Evolutionary conservation across 2,888 invertebrate species (phyloP).

Genomic region (Poecilobothrus nobilitatus): DNA sequence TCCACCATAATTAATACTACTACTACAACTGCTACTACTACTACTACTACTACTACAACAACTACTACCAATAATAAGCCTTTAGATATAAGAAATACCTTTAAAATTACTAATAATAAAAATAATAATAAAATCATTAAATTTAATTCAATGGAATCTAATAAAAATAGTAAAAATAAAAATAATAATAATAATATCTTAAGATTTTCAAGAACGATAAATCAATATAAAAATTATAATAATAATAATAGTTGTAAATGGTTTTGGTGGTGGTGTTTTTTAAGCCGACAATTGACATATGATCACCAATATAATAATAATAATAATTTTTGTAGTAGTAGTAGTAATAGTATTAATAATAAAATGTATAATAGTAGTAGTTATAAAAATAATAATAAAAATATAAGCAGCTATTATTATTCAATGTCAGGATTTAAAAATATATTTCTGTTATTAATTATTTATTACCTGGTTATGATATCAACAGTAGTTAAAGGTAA

Average conservation of each 20-base stretch:
- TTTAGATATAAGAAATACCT: neutral
- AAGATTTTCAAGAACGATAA: slow-evolving; percentile 1
- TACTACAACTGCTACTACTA: no score
- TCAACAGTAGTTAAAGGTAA: slow-evolving; percentile 1
- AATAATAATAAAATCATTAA: neutral
- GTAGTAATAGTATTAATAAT: neutral
- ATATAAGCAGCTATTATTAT: neutral
- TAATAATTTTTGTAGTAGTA: neutral
- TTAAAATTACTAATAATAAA: neutral
- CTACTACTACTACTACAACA: no score
- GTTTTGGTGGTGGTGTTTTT: no score
- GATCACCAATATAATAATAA: no score
- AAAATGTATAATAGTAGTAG: neutral
- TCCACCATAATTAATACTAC: neutral
- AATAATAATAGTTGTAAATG: no score
- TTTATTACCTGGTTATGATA: slow-evolving; percentile 2
- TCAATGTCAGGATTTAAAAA: neutral
- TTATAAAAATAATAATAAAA: neutral
- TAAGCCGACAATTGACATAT: no score
- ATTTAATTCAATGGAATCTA: neutral
- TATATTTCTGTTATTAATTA: neutral
- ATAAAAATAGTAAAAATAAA: neutral
- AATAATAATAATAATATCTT: neutral
- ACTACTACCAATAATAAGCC: neutral
- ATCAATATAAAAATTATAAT: neutral